Base-by-base conservation (phyloP, 2,888 invertebrate genomes). In the Sinopyrophorus schimmeli region DNA sequence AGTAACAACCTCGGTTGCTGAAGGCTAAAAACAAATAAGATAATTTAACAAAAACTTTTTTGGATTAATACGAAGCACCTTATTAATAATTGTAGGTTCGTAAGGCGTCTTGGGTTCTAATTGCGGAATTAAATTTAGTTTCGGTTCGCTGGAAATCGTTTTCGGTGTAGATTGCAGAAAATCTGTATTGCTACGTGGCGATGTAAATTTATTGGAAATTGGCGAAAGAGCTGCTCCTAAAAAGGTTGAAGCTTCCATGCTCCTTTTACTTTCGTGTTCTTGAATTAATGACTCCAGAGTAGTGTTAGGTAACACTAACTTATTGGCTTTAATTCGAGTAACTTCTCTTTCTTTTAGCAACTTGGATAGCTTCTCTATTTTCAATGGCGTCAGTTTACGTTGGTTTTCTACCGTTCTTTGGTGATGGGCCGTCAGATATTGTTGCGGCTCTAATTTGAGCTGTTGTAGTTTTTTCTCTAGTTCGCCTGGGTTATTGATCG, bases 311-410 rank as follows among this genome's bases (percentile, higher is more conserved):
- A 67, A 58, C 61, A 72, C 72, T 43, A 80, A 67, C 62, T 80
- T 79, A 0, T 76, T 73, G 0, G 78, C 77, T 47, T 78, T 77
- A 2, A 82, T 75, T 61, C 76, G 77, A 0, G 74, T 67, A 0
- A 79, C 76, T 51, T 78, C 77, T 52, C 77, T 76, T 43, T 78
- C 77, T 1, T 76, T 74, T 1, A 82, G 66, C 58, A 77, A 69
- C 20, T 77, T 75, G 47, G 77, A 69, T 1, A 82, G 68, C 1
- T 77, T 77, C 23, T 77, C 75, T 1, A 76, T 64, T 66, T 82
- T 82, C n/a, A 73, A 73, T 1, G 69, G 61, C 1, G 77, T 74
- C 1, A 80, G 66, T n/a, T 74, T 59, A 41, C 67, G 63, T 34
- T 65, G 62, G 31, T 65, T 61, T 10, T 68, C 65, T 14, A 66